Percentiles rank a stretch among this genome's conserved stretches.
Evolutionary conservation across 1,140 invertebrate species (phyloP).

Genomic region (Belonocnema kinseyi): DNA sequence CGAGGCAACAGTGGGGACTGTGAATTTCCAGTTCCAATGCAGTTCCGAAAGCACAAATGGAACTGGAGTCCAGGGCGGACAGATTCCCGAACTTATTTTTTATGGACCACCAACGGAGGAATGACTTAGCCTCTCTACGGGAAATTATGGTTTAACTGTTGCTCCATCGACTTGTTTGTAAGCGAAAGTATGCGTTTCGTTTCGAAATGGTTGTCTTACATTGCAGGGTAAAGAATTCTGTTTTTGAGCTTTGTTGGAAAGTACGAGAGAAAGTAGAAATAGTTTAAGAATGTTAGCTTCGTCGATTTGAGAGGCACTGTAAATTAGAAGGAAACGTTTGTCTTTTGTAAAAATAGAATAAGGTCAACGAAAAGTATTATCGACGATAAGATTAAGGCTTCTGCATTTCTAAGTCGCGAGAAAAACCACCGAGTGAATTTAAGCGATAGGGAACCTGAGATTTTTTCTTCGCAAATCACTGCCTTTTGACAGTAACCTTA

Average conservation of each 20-base stretch:
- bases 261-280: not conserved
- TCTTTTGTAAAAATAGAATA: slow-evolving; percentile 26
- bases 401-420: slow-evolving; percentile 11
- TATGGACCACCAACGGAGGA: slow-evolving; percentile 85
- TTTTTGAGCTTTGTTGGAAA: slow-evolving; percentile 16
- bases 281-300: slow-evolving; percentile 28
- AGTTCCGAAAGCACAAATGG: slow-evolving; percentile 96
- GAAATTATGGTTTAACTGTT: slow-evolving; percentile 47
- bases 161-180: slow-evolving; percentile 38
- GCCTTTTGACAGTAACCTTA: slow-evolving; percentile 18
- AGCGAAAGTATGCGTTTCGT: not conserved
- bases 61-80: slow-evolving; percentile 94
- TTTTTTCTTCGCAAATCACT: slow-evolving; percentile 18
- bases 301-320: not conserved
- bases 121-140: slow-evolving; percentile 58
- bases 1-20: slow-evolving; percentile 91
- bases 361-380: slow-evolving; percentile 30
- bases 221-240: slow-evolving; percentile 15
- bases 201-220: slow-evolving; percentile 5
- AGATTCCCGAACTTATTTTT: slow-evolving; percentile 95
- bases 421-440: not conserved
- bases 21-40: slow-evolving; percentile 96
- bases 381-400: slow-evolving; percentile 17
- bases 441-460: not conserved
- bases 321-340: slow-evolving; percentile 21